Conservation (phyloP, 2,888 invertebrate genomes). For the Diplolepis rosae region DNA sequence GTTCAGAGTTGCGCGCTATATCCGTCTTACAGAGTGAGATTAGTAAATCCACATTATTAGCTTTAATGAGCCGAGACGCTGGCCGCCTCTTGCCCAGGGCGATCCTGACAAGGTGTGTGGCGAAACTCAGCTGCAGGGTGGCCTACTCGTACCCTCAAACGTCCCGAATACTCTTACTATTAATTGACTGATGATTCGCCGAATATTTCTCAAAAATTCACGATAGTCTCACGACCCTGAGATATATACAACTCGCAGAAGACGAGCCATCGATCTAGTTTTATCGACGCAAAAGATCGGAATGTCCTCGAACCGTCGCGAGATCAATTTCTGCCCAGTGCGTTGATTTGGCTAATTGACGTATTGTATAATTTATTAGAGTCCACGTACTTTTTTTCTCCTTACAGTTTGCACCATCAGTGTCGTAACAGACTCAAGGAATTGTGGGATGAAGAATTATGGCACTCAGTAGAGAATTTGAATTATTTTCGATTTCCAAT, state of each 20-base stretch:
- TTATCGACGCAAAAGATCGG: conserved; percentile 26
- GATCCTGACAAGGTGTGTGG: conserved; percentile 62
- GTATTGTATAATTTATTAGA: conserved; percentile 27
- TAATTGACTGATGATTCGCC: conserved; percentile 56
- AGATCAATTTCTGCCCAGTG: conserved; percentile 6
- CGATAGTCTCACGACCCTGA: conserved; percentile 12
- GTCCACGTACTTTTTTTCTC: background rate
- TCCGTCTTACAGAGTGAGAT: conserved; percentile 54
- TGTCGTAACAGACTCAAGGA: background rate
- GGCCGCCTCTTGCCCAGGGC: conserved; percentile 61
- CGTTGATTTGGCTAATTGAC: conserved; percentile 28
- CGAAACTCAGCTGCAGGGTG: conserved; percentile 64
- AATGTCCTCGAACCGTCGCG: conserved; percentile 11
- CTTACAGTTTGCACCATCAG: conserved; percentile 1
- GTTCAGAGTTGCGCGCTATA: conserved; percentile 26
- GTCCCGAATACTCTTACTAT: conserved; percentile 56
- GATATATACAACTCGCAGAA: background rate
- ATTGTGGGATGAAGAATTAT: background rate
- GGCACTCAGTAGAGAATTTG: too few relatives aligned
- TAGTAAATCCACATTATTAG: conserved; percentile 71
- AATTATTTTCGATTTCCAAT: too few relatives aligned
- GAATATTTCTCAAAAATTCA: conserved; percentile 38
- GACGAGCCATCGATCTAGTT: conserved; percentile 20
- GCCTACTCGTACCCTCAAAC: conserved; percentile 53
- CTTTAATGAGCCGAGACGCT: conserved; percentile 68